Conservation (phyloP, 2,797 vertebrate genomes). For the Sebastes kiyomatsui region DNA sequence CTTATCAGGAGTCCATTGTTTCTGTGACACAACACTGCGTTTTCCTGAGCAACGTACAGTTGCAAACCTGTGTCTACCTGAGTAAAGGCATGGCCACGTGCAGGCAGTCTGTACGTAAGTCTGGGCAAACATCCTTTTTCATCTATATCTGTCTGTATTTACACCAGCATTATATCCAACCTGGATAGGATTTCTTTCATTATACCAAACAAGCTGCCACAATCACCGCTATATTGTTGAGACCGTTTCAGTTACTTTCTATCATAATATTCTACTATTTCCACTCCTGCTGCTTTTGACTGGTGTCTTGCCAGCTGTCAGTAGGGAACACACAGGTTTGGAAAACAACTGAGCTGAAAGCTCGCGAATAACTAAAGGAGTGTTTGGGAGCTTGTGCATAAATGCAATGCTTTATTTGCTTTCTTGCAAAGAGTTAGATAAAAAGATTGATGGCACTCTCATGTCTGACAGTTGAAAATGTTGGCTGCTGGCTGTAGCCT, state of each 20-base stretch:
- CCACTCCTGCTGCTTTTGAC: slow-evolving; percentile 8
- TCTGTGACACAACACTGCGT: slow-evolving; percentile 89
- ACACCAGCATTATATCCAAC: neutral
- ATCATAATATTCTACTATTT: neutral
- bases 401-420: neutral
- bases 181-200: neutral
- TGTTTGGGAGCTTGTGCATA: neutral
- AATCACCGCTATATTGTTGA: neutral
- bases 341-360: neutral
- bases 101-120: slow-evolving; percentile 94
- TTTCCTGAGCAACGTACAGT: slow-evolving; percentile 88
- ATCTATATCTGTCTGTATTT: slow-evolving; percentile 1
- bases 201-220: neutral
- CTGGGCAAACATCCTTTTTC: slow-evolving; percentile 44
- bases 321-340: neutral
- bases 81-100: slow-evolving; percentile 88
- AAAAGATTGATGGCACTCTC: too few species aligned
- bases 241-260: neutral
- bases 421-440: too few species aligned
- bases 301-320: slow-evolving; percentile 4
- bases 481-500: neutral
- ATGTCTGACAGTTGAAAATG: neutral
- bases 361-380: neutral
- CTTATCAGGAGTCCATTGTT: slow-evolving; percentile 86
- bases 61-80: slow-evolving; percentile 91